phyloP scores from a whole-genome alignment of 2,113 vertebrate species.

The Labrus mixtus region DNA sequence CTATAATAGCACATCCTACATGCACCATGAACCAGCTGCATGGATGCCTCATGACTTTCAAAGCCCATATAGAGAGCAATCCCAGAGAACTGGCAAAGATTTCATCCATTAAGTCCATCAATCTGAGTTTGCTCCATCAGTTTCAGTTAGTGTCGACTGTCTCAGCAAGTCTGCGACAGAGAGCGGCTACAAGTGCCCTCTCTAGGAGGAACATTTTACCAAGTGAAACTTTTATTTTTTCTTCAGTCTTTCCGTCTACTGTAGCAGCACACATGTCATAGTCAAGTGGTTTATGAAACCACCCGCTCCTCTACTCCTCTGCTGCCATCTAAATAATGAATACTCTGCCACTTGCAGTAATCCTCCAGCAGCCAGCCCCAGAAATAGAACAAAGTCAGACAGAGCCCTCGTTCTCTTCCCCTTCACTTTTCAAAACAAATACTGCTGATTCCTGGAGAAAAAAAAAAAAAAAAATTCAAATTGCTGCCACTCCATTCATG shows the following conservation, averaged over 20 bases:
- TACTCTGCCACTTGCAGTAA: slow-evolving; percentile 73
- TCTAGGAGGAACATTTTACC: slow-evolving; percentile 36
- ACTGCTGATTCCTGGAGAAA: slow-evolving; percentile 58
- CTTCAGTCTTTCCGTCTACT: slow-evolving; percentile 51
- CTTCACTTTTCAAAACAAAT: slow-evolving; percentile 77
- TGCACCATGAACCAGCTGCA: slow-evolving; percentile 66
- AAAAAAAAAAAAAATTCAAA: slow-evolving; percentile 49
- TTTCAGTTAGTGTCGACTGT: slow-evolving; percentile 65
- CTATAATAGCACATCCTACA: slow-evolving; percentile 70
- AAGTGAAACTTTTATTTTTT: slow-evolving; percentile 57
- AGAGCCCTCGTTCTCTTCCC: slow-evolving; percentile 52
- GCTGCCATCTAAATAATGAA: slow-evolving; percentile 82
- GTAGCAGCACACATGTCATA: slow-evolving; percentile 76
- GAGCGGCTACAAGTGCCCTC: slow-evolving; percentile 68
- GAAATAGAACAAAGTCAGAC: slow-evolving; percentile 81
- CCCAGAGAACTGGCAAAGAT: slow-evolving; percentile 44
- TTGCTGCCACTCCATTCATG: slow-evolving; percentile 4
- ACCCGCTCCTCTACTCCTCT: slow-evolving; percentile 69
- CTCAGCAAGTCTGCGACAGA: slow-evolving; percentile 53
- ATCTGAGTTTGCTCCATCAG: slow-evolving; percentile 72
- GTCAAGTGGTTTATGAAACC: slow-evolving; percentile 77
- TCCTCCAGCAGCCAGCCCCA: slow-evolving; percentile 65
- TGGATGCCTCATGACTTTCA: slow-evolving; percentile 56
- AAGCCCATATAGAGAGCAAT: slow-evolving; percentile 45
- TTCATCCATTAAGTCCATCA: slow-evolving; percentile 76